A percentile compares a stretch with the other conserved stretches of the same genome.
phyloP scores from a whole-genome alignment of 2,888 invertebrate genomes.

The Ferrisia virgata region DNA sequence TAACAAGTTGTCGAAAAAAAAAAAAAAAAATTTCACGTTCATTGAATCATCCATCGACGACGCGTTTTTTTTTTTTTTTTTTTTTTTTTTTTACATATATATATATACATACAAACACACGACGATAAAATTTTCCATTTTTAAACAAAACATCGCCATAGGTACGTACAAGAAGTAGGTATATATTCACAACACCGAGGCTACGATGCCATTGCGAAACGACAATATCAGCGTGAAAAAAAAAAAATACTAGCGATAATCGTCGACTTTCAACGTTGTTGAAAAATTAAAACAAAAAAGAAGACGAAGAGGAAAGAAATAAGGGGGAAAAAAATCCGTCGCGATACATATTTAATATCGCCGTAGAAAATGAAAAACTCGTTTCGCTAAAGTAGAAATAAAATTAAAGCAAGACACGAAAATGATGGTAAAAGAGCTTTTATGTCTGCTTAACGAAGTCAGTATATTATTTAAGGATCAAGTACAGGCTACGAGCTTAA shows the following conservation, averaged over 20 bases:
- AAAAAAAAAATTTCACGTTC: neutral
- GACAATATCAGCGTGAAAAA: neutral
- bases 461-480: slow-evolving; percentile 46
- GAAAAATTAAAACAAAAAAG: slow-evolving; percentile 12
- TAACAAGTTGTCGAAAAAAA: slow-evolving; percentile 29
- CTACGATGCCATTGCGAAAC: neutral
- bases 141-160: neutral
- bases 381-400: slow-evolving; percentile 44
- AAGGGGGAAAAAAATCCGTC: neutral
- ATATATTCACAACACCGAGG: neutral
- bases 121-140: neutral
- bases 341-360: slow-evolving; percentile 29
- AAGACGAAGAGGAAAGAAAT: too few species aligned
- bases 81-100: too few species aligned
- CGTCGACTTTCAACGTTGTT: neutral
- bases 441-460: slow-evolving; percentile 46
- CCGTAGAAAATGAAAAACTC: slow-evolving; percentile 39
- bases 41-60: slow-evolving; percentile 14
- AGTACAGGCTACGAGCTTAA: slow-evolving; percentile 45
- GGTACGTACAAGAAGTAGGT: neutral
- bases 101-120: neutral
- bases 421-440: slow-evolving; percentile 46
- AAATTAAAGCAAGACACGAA: slow-evolving; percentile 45
- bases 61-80: too few species aligned
- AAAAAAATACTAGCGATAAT: neutral